Percentiles rank a stretch among this genome's conserved stretches.
phyloP scores from a whole-genome alignment of 2,797 vertebrate genomes.

The Leptatherina wallacei region DNA sequence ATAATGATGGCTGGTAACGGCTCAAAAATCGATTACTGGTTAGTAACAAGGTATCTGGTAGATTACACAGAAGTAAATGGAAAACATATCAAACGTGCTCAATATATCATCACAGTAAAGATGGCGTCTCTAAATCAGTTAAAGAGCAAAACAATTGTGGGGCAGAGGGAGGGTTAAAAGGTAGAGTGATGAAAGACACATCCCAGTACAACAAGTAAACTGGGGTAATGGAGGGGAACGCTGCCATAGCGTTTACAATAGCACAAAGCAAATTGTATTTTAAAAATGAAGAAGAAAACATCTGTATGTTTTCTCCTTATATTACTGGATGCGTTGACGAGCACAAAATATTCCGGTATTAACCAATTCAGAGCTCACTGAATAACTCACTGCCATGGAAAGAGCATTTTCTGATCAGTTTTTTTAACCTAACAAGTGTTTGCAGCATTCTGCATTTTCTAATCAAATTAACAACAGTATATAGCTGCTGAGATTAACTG shows the following conservation, averaged over 20 bases:
- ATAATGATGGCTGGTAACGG: background rate
- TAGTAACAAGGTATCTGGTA: background rate
- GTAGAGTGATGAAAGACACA: background rate
- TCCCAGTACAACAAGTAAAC: background rate
- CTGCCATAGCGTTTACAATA: background rate
- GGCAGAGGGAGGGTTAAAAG: background rate
- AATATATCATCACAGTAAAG: background rate
- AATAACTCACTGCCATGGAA: too few species aligned
- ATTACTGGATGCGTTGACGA: background rate
- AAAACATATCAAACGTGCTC: background rate
- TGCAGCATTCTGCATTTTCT: too few species aligned
- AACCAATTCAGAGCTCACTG: background rate
- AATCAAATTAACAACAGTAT: too few species aligned
- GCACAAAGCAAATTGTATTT: background rate
- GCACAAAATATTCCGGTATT: background rate
- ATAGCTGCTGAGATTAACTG: too few species aligned
- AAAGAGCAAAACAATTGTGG: background rate
- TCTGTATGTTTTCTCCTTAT: background rate
- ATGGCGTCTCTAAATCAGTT: background rate
- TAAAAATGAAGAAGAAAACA: background rate
- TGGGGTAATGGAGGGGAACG: background rate
- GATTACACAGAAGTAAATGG: background rate
- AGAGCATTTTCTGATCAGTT: background rate
- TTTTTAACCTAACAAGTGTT: background rate
- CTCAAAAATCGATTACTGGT: conserved; percentile 7